Evolutionary conservation across 2,888 invertebrate genomes (phyloP).

Genomic region (Plusia festucae): DNA sequence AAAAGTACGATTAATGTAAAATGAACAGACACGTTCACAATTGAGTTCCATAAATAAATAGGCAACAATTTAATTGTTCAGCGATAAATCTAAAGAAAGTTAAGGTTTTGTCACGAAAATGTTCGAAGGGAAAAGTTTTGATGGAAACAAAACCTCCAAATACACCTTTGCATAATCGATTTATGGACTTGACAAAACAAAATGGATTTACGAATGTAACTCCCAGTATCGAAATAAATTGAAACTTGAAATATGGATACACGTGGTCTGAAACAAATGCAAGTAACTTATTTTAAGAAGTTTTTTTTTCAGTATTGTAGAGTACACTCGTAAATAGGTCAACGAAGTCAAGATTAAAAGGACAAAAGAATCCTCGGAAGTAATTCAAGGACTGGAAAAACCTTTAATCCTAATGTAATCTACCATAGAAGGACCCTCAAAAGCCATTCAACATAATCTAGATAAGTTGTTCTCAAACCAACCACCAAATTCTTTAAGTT

Average conservation of each 20-base stretch:
- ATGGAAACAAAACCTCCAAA: constrained; percentile 29
- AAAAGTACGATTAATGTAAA: not conserved
- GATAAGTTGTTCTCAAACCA: not conserved
- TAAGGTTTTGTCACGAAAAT: constrained; percentile 14
- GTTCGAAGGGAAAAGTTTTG: constrained; percentile 27
- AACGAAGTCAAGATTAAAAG: not conserved
- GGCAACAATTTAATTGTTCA: constrained; percentile 8
- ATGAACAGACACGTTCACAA: not conserved
- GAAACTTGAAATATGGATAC: constrained; percentile 27
- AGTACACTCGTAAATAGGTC: not conserved
- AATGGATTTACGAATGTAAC: constrained; percentile 40
- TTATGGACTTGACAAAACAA: constrained; percentile 34
- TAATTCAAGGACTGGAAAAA: no score
- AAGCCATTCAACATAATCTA: no score
- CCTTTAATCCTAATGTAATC: no score
- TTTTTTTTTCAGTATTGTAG: not conserved
- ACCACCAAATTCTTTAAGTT: not conserved
- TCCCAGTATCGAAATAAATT: constrained; percentile 35
- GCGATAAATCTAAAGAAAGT: constrained; percentile 33
- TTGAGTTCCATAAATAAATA: not conserved
- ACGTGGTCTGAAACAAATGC: constrained; percentile 2
- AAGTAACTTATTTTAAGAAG: not conserved
- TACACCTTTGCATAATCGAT: constrained; percentile 50
- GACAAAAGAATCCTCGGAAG: not conserved
- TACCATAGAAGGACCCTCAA: no score